phyloP scores from a whole-genome alignment of 1,140 invertebrate genomes.

The Zaprionus ornatus region DNA sequence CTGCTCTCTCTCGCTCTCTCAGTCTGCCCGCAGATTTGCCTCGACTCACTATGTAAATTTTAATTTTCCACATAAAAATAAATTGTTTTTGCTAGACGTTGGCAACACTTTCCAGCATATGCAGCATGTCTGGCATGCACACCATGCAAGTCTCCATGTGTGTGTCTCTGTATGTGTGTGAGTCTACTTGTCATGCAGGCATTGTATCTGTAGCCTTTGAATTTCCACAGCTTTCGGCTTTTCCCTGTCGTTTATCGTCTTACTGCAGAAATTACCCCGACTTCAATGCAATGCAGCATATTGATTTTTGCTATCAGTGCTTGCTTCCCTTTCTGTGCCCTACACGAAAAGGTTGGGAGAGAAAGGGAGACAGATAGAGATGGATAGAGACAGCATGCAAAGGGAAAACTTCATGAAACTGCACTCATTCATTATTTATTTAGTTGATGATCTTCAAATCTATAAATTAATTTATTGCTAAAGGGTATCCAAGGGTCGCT shows the following conservation, averaged over 20 bases:
- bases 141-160: slow-evolving; percentile 9
- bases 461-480: not conserved
- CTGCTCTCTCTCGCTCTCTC: not conserved
- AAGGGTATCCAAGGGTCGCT: not conserved
- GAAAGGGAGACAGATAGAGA: not conserved
- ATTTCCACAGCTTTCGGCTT: slow-evolving; percentile 37
- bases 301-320: slow-evolving; percentile 53
- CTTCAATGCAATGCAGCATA: slow-evolving; percentile 63
- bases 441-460: not conserved
- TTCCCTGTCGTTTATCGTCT: slow-evolving; percentile 31
- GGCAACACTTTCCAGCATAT: slow-evolving; percentile 73
- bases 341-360: not conserved
- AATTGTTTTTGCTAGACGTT: slow-evolving; percentile 70
- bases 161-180: slow-evolving; percentile 11
- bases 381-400: not conserved
- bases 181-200: slow-evolving; percentile 59
- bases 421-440: not conserved
- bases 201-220: slow-evolving; percentile 40
- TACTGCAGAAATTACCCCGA: slow-evolving; percentile 48
- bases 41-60: slow-evolving; percentile 62
- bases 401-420: too few species aligned
- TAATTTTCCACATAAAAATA: slow-evolving; percentile 80
- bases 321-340: not conserved
- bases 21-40: slow-evolving; percentile 41
- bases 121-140: slow-evolving; percentile 21